Evolutionary conservation across 1,140 invertebrate genomes (phyloP), one percentile per base, ranked within the genome.

Genomic region (Limonius californicus): DNA sequence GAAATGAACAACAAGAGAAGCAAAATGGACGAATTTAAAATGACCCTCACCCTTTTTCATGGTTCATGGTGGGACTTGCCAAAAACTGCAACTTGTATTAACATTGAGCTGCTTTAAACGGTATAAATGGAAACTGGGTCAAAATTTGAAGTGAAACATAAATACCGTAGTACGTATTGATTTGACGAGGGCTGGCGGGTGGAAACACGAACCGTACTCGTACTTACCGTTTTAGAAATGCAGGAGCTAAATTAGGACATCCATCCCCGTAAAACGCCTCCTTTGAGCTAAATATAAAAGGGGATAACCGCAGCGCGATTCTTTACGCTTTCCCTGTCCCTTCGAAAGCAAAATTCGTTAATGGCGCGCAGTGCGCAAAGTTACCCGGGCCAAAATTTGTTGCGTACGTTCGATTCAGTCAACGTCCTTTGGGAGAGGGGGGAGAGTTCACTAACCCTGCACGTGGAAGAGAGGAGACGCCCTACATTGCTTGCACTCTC

Each of bases 401-500:
- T 60, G 55, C 8, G 27, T 30, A 57, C 16, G 20, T 57, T 57
- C 32, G 55, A 42, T 50, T 50, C 45, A 50, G 45, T 50, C 45
- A 39, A 57, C 19, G 54, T 55, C 27, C 54, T 55, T 27, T 27
- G 20, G 20, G 54, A 55, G 54, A 55, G 20, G 54, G 27, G 54
- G 27, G 9, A 20, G n/a, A 43, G 62, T 55, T 60, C 57, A 56
- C 35, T 60, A 60, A 64, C 59, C 63, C 27, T 45, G 23, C 59
- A 61, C 55, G 63, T 65, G 59, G 45, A 42, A 39, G 43, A 50
- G 45, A 50, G 45, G 45, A 21, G 50, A 65, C 59, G 54, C 59
- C 59, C 63, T 61, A 65, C 39, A 58, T 65, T 65, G 54, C 58
- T 57, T 50, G 16, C 59, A 64, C 55, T 30, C 50, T 53, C 43